phyloP scores from a whole-genome alignment of 2,888 invertebrate species.

The Gastrophysa polygoni region DNA sequence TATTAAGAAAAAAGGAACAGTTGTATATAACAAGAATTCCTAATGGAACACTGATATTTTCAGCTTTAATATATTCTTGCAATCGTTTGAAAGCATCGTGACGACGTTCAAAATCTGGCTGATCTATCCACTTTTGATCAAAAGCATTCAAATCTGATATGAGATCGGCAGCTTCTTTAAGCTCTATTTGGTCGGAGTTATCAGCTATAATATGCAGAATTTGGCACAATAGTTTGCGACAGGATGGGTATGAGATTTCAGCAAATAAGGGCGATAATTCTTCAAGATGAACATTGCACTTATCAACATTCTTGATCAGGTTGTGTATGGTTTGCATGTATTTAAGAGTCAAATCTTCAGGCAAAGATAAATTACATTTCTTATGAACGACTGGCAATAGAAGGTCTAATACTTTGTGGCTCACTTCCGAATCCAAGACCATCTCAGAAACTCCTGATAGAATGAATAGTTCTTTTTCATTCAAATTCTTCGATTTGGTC shows the following conservation, averaged over 20 bases:
- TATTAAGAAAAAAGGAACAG: conserved; percentile 77
- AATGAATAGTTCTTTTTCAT: conserved; percentile 73
- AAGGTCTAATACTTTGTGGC: conserved; percentile 72
- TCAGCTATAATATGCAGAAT: conserved; percentile 67
- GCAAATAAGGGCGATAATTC: conserved; percentile 76
- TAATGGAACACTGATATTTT: conserved; percentile 66
- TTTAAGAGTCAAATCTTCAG: conserved; percentile 73
- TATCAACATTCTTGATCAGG: conserved; percentile 70
- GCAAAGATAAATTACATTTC: conserved; percentile 65
- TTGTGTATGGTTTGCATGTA: conserved; percentile 76
- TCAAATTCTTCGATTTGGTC: conserved; percentile 65
- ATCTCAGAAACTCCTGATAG: conserved; percentile 78
- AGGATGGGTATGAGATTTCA: conserved; percentile 67
- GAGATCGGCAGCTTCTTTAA: conserved; percentile 60
- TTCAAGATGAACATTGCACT: conserved; percentile 71
- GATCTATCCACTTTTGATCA: conserved; percentile 88
- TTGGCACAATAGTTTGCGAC: conserved; percentile 72
- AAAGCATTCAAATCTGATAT: conserved; percentile 81
- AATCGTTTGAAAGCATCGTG: conserved; percentile 78
- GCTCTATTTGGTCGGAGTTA: conserved; percentile 55
- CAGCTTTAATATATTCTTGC: conserved; percentile 60
- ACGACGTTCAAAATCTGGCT: conserved; percentile 87
- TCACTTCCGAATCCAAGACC: conserved; percentile 69
- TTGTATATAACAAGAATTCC: conserved; percentile 81
- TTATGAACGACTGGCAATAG: conserved; percentile 74